A percentile compares a stretch with the other conserved stretches of the same genome.
phyloP scores from a whole-genome alignment of 1,140 invertebrate genomes.

The Philotrypesis tridentata region DNA sequence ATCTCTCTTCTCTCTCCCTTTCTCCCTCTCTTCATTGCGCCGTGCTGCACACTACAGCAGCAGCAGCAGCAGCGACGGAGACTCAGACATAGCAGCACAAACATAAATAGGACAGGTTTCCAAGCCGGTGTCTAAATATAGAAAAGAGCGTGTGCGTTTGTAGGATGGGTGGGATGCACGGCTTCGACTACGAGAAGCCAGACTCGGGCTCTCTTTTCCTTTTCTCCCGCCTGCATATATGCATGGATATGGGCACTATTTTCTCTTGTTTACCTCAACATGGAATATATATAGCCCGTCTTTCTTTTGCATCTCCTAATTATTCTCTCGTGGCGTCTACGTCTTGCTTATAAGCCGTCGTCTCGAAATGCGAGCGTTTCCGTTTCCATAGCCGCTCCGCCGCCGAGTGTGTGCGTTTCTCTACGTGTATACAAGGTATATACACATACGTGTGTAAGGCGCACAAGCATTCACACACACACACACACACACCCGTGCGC shows the following conservation, averaged over 20 bases:
- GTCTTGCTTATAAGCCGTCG: background rate
- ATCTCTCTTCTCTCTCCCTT: too few relatives aligned
- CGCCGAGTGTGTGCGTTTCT: too few relatives aligned
- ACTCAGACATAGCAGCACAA: constrained; percentile 50
- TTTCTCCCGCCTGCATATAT: background rate
- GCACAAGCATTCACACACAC: too few relatives aligned
- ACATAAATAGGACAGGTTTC: constrained; percentile 69
- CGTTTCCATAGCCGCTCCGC: background rate
- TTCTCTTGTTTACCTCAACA: background rate
- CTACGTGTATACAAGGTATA: background rate
- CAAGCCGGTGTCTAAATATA: constrained; percentile 67
- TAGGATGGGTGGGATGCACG: constrained; percentile 52
- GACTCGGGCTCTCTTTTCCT: background rate
- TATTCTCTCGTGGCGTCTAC: constrained; percentile 22
- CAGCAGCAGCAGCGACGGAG: too few relatives aligned
- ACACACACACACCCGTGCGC: too few relatives aligned
- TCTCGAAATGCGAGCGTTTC: background rate
- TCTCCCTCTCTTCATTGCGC: constrained; percentile 6
- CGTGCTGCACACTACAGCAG: too few relatives aligned
- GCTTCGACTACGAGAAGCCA: constrained; percentile 4
- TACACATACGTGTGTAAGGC: background rate
- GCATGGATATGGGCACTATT: background rate
- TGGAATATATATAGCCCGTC: background rate
- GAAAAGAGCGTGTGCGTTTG: constrained; percentile 52
- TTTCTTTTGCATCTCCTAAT: constrained; percentile 21